Percentiles rank a stretch among this genome's conserved stretches.
Evolutionary conservation across 1,140 invertebrate species (phyloP).

Genomic region (Charaxes varanes): DNA sequence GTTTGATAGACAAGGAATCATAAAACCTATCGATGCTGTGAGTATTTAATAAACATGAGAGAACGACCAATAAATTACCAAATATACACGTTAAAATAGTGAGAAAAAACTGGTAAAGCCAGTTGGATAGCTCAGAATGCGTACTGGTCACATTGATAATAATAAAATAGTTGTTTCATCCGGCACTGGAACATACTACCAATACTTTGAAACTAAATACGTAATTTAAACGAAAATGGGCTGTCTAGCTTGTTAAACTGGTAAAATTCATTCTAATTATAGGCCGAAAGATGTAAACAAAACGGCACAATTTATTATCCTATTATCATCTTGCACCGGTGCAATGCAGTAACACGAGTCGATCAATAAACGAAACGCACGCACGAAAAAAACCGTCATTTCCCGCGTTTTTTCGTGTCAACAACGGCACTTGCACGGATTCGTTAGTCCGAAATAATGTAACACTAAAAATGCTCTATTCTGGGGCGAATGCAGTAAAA

Average conservation of each 20-base stretch:
- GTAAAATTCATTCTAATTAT: not conserved
- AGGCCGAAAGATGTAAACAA: conserved; percentile 41
- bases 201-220: not conserved
- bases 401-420: conserved; percentile 47
- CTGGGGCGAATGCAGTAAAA: conserved; percentile 4
- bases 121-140: conserved; percentile 27
- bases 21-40: too few species aligned
- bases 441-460: conserved; percentile 14
- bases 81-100: conserved; percentile 10
- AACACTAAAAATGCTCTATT: conserved; percentile 10
- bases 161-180: conserved; percentile 22
- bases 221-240: too few species aligned
- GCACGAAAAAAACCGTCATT: conserved; percentile 29
- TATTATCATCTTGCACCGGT: conserved; percentile 42
- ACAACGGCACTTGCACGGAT: conserved; percentile 1
- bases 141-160: conserved; percentile 18
- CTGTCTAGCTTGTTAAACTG: not conserved
- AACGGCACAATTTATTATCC: conserved; percentile 33
- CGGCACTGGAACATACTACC: conserved; percentile 5
- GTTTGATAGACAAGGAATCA: too few species aligned
- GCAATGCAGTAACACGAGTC: conserved; percentile 42
- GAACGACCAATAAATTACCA: conserved; percentile 7
- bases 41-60: not conserved
- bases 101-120: conserved; percentile 33
- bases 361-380: conserved; percentile 52